A percentile compares a stretch with the other conserved stretches of the same genome.
These are phyloP conservation scores for Corapipo altera DNA, from an alignment of 2,113 vertebrate genomes.

Conservation along the genomic window DNA sequence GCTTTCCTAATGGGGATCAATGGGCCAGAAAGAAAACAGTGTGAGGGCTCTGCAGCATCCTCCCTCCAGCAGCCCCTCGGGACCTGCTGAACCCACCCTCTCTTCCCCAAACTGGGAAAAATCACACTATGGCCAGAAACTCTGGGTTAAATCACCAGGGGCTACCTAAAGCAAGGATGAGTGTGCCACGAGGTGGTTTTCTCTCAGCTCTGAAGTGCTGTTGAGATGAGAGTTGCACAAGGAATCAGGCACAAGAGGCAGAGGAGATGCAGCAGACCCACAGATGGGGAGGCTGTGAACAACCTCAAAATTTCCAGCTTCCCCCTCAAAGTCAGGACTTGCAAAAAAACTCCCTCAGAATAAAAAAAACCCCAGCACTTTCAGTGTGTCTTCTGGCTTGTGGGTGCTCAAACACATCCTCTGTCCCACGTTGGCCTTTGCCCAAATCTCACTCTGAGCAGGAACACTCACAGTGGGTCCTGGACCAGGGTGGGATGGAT, in stretches of 20 bases:
- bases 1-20: background rate
- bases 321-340: background rate
- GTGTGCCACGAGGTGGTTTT: background rate
- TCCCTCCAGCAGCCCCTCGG: background rate
- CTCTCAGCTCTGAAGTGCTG: background rate
- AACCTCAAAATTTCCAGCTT: background rate
- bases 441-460: too few species aligned
- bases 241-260: background rate
- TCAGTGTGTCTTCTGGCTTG: rapidly evolving
- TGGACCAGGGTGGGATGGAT: background rate
- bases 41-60: background rate
- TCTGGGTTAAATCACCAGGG: background rate
- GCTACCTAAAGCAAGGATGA: background rate
- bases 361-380: background rate
- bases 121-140: background rate
- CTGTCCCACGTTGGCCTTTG: too few species aligned
- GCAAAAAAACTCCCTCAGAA: background rate
- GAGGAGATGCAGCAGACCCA: background rate
- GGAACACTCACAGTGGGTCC: background rate
- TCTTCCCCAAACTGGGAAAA: background rate
- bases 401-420: background rate
- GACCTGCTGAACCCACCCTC: background rate
- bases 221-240: background rate
- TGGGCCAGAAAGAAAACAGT: background rate
- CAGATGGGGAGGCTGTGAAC: background rate